Percentiles rank a stretch among this genome's conserved stretches.
These are phyloP conservation scores for Cotesia chilonis DNA, from an alignment of 1,140 invertebrate genomes.

Conservation along the genomic window DNA sequence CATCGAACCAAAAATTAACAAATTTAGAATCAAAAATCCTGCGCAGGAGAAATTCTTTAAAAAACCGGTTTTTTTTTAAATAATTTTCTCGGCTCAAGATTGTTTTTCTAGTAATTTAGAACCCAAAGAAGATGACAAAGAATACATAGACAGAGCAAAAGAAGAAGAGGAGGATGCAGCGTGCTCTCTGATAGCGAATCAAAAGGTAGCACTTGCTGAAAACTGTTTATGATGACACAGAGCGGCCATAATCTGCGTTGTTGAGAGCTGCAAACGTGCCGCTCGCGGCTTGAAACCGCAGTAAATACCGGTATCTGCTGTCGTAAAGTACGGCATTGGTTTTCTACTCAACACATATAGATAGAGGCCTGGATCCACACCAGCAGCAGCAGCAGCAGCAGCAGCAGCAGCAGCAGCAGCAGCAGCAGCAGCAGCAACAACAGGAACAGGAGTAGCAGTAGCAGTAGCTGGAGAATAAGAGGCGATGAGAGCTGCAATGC, in stretches of 20 bases:
- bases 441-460: no score
- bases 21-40: no score
- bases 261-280: conserved; percentile 44
- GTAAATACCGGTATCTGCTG: conserved; percentile 53
- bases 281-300: conserved; percentile 34
- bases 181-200: conserved; percentile 26
- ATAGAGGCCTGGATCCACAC: not conserved
- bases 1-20: no score
- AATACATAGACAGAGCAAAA: not conserved
- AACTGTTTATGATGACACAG: conserved; percentile 40
- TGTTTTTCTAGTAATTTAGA: no score
- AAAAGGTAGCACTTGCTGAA: conserved; percentile 34
- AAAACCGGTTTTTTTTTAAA: no score
- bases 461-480: not conserved
- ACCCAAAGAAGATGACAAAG: not conserved
- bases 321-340: conserved; percentile 55
- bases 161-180: no score
- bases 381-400: no score
- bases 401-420: no score
- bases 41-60: no score
- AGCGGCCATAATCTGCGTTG: conserved; percentile 36
- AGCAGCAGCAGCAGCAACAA: no score
- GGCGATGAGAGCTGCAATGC: conserved; percentile 2
- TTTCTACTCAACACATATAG: conserved; percentile 40
- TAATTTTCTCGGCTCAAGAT: no score